Percentiles rank a stretch among this genome's conserved stretches.
phyloP scores from a whole-genome alignment of 2,113 vertebrate genomes.

The Acinonyx jubatus region DNA sequence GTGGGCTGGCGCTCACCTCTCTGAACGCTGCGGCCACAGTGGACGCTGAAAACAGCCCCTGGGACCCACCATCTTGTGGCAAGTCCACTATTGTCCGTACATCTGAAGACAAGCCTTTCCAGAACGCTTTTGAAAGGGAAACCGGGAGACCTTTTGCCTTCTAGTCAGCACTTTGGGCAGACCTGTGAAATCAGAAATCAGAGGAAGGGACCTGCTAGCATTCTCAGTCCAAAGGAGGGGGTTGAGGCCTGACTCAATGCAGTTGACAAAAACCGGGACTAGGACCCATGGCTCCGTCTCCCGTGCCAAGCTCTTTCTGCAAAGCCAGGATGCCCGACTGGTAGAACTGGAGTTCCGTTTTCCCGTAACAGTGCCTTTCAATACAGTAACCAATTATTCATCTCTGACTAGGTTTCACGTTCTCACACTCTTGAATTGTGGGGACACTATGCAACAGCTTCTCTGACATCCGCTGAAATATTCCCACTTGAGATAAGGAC shows the following conservation, averaged over 20 bases:
- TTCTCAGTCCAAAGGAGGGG: not conserved
- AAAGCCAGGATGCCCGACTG: not conserved
- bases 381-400: not conserved
- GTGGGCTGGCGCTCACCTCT: not conserved
- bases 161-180: not conserved
- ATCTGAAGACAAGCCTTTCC: not conserved
- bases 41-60: fast-evolving
- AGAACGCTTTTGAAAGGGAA: not conserved
- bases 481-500: not conserved
- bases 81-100: not conserved
- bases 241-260: not conserved
- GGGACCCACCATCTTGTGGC: no score
- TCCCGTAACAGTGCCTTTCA: not conserved
- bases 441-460: not conserved
- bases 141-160: not conserved
- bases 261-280: not conserved
- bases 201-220: not conserved
- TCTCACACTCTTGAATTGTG: not conserved
- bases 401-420: not conserved
- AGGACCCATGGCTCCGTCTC: not conserved
- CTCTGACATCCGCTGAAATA: not conserved
- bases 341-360: not conserved
- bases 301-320: not conserved
- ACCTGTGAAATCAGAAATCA: not conserved
- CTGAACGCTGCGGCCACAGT: not conserved